phyloP scores from a whole-genome alignment of 2,797 vertebrate species.

The Nyctalus aviator region DNA sequence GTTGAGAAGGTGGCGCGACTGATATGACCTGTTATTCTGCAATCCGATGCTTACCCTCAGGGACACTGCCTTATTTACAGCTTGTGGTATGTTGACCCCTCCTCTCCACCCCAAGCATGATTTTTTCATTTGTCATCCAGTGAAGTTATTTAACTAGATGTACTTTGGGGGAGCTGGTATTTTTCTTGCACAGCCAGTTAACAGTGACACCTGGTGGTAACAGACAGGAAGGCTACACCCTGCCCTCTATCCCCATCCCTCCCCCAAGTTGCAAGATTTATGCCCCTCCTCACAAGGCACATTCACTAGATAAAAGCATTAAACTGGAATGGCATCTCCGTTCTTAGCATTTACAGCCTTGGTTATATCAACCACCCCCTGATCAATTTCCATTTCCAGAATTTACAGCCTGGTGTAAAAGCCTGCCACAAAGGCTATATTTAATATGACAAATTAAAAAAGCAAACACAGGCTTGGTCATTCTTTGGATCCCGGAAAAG shows the following conservation, averaged over 20 bases:
- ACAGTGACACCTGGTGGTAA: conserved; percentile 83
- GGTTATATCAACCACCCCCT: conserved; percentile 78
- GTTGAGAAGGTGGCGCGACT: not conserved
- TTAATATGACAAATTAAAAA: conserved; percentile 84
- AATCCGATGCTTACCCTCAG: conserved; percentile 27
- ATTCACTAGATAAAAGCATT: conserved; percentile 80
- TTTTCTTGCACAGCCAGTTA: conserved; percentile 70
- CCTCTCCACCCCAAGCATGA: conserved; percentile 38
- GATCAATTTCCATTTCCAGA: conserved; percentile 84
- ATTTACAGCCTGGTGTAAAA: conserved; percentile 82
- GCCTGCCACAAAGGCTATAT: conserved; percentile 80
- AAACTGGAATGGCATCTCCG: conserved; percentile 78
- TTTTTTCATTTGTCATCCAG: conserved; percentile 59
- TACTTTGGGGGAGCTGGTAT: conserved; percentile 34
- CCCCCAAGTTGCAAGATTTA: conserved; percentile 75
- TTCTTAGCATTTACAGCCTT: conserved; percentile 81
- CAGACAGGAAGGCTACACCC: conserved; percentile 46
- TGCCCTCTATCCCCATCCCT: not conserved
- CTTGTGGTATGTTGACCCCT: not conserved
- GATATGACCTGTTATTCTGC: not conserved
- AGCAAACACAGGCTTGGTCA: conserved; percentile 76
- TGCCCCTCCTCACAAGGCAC: conserved; percentile 73
- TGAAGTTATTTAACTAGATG: conserved; percentile 64
- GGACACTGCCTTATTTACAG: not conserved
- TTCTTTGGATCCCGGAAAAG: conserved; percentile 64